Percentiles rank a stretch among this genome's conserved stretches.
Conservation (phyloP, 1,140 invertebrate genomes). For the Sitobion miscanthi region DNA sequence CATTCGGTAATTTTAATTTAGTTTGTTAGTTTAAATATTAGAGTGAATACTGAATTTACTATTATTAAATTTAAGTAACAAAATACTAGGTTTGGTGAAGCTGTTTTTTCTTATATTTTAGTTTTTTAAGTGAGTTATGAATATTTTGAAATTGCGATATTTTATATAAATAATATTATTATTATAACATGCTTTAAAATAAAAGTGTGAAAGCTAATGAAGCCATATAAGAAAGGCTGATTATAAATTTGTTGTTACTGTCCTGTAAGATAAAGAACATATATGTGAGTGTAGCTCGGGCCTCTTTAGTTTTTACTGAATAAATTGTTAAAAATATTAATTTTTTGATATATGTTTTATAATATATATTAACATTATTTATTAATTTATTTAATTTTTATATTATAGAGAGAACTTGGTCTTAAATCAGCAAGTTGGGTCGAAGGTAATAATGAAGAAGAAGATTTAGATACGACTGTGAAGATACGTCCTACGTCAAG, state of each 20-base stretch:
- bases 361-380: neutral
- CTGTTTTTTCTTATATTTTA: too few species aligned
- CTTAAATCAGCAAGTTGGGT: constrained; percentile 64
- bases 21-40: too few species aligned
- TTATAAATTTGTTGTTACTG: neutral
- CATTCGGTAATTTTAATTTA: too few species aligned
- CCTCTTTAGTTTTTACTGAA: neutral
- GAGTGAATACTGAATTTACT: too few species aligned
- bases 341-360: neutral
- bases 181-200: too few species aligned
- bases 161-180: too few species aligned
- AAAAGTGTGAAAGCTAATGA: neutral
- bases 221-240: neutral
- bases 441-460: constrained; percentile 49
- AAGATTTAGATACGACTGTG: constrained; percentile 11
- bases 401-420: constrained; percentile 66
- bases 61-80: too few species aligned
- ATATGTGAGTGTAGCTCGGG: neutral
- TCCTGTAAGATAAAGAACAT: neutral
- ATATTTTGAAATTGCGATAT: neutral
- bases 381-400: neutral
- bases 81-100: too few species aligned
- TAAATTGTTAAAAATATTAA: neutral
- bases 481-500: constrained; percentile 35
- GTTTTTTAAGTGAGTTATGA: neutral